These are phyloP conservation scores for Gambusia affinis DNA, from an alignment of 2,113 vertebrate genomes.

Conservation along the genomic window DNA sequence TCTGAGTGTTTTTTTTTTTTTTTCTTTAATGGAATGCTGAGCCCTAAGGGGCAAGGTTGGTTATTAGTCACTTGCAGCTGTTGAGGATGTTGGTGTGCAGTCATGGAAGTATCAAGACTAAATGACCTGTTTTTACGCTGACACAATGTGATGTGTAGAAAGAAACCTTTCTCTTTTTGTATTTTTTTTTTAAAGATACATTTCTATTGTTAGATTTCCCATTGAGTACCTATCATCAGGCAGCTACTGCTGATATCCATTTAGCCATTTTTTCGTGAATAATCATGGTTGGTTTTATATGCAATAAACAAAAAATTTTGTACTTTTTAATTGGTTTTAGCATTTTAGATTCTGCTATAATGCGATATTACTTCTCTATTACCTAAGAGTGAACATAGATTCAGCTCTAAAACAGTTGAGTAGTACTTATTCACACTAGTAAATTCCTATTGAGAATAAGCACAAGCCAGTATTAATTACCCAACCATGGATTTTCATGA, in stretches of 20 bases:
- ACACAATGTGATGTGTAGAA: conserved; percentile 1
- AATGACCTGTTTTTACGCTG: conserved; percentile 9
- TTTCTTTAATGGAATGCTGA: conserved; percentile 35
- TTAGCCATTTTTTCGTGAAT: conserved; percentile 9
- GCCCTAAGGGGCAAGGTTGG: conserved; percentile 22
- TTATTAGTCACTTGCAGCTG: conserved; percentile 43
- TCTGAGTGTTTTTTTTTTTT: conserved; percentile 24
- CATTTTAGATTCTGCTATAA: conserved; percentile 7
- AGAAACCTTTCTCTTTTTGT: conserved; percentile 4
- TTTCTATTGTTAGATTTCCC: conserved; percentile 8
- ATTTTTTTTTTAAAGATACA: conserved; percentile 7
- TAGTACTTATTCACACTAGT: background rate
- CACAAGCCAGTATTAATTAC: background rate
- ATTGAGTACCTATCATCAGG: conserved; percentile 15
- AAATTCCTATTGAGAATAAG: background rate
- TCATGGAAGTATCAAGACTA: conserved; percentile 14
- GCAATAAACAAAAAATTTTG: background rate
- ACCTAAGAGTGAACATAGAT: background rate
- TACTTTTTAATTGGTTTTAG: background rate
- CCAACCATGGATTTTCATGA: background rate
- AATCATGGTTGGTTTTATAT: conserved; percentile 25
- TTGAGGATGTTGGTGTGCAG: conserved; percentile 14
- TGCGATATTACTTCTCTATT: background rate
- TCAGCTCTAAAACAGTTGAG: background rate
- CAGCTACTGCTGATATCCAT: conserved; percentile 25